These are phyloP conservation scores for Diphyllodes magnificus DNA, from an alignment of 2,113 vertebrate species.

Conservation along the genomic window DNA sequence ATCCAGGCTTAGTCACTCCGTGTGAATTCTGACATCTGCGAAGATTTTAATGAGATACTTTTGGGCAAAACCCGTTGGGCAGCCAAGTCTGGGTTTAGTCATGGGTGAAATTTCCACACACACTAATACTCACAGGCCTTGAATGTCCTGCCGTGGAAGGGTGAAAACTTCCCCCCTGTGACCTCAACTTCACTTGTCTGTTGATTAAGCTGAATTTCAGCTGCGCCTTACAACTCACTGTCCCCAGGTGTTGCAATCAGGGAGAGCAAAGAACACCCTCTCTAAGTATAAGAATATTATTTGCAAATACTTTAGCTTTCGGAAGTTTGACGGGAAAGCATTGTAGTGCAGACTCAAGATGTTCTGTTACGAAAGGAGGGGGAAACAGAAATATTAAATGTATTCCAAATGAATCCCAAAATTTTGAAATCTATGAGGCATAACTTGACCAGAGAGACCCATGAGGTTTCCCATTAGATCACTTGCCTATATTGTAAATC, in stretches of 20 bases:
- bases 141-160: neutral
- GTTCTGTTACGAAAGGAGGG: neutral
- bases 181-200: neutral
- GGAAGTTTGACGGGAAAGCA: neutral
- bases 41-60: conserved; percentile 4
- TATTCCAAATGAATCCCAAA: neutral
- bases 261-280: neutral
- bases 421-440: neutral
- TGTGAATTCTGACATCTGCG: neutral
- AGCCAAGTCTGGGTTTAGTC: conserved; percentile 14
- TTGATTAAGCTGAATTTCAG: conserved; percentile 14
- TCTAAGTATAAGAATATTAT: neutral
- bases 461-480: neutral
- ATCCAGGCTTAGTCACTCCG: neutral
- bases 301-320: neutral
- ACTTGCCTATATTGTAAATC: neutral
- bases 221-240: neutral
- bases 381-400: neutral
- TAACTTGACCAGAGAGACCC: neutral
- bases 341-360: neutral
- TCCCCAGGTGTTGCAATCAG: neutral
- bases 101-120: conserved; percentile 13
- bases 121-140: neutral
- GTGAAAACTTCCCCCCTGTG: neutral
- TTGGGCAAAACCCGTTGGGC: neutral